Percentiles rank a stretch among this genome's conserved stretches.
Evolutionary conservation across 2,113 vertebrate species (phyloP).

Genomic region (Bubo bubo): DNA sequence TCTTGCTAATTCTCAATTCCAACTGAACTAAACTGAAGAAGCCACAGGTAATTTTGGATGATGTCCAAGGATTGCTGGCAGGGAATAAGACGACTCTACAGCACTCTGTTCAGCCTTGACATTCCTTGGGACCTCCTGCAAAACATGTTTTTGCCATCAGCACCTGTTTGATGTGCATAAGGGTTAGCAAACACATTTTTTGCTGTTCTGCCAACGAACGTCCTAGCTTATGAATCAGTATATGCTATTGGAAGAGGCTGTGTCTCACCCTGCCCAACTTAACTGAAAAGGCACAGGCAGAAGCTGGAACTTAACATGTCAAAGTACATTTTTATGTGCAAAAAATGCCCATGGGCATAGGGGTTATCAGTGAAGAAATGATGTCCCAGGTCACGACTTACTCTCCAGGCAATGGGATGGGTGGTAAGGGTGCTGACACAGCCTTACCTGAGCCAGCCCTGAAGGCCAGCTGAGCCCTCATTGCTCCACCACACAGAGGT

Average conservation of each 20-base stretch:
- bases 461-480: background rate
- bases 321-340: background rate
- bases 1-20: background rate
- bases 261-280: background rate
- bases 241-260: background rate
- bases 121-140: background rate
- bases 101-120: background rate
- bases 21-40: background rate
- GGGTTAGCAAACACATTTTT: background rate
- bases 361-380: background rate
- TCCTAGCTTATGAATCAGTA: background rate
- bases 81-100: background rate
- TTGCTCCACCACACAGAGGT: background rate
- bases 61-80: background rate
- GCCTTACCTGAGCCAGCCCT: background rate
- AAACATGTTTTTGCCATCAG: background rate
- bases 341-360: background rate
- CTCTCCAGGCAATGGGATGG: background rate
- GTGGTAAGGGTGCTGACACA: background rate
- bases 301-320: background rate
- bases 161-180: background rate
- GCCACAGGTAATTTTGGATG: background rate
- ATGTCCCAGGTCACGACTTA: rapidly evolving
- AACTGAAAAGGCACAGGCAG: background rate
- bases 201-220: background rate